phyloP scores from a whole-genome alignment of 2,797 vertebrate species.

The Trichosurus vulpecula region DNA sequence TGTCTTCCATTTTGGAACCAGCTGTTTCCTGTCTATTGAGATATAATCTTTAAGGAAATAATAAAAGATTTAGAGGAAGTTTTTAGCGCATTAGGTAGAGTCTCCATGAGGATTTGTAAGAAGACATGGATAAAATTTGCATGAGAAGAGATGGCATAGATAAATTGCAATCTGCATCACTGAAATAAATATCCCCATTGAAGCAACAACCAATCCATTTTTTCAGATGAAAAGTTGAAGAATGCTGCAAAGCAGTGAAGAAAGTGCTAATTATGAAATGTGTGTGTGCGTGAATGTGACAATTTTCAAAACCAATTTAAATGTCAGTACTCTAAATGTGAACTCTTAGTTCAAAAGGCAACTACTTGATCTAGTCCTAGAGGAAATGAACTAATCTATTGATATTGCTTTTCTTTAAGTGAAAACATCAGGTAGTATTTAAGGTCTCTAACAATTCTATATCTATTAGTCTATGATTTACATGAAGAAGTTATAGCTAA shows the following conservation, averaged over 20 bases:
- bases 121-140: neutral
- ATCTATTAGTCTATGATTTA: neutral
- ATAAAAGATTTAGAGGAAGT: neutral
- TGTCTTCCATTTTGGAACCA: neutral
- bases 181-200: neutral
- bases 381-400: neutral
- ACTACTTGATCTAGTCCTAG: neutral
- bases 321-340: neutral
- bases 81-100: neutral
- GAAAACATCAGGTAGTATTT: neutral
- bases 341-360: neutral
- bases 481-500: neutral
- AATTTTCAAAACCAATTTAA: neutral
- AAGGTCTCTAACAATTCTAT: neutral
- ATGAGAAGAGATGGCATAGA: neutral
- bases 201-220: neutral
- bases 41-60: neutral
- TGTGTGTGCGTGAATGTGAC: neutral
- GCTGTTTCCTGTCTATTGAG: neutral
- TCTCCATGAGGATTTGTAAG: neutral
- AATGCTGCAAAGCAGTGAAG: neutral
- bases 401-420: neutral
- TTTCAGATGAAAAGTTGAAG: neutral
- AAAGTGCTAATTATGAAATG: neutral
- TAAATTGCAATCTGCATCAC: neutral